Evolutionary conservation across 2,113 vertebrate genomes (phyloP).

Genomic region (Paradisaea rubra): DNA sequence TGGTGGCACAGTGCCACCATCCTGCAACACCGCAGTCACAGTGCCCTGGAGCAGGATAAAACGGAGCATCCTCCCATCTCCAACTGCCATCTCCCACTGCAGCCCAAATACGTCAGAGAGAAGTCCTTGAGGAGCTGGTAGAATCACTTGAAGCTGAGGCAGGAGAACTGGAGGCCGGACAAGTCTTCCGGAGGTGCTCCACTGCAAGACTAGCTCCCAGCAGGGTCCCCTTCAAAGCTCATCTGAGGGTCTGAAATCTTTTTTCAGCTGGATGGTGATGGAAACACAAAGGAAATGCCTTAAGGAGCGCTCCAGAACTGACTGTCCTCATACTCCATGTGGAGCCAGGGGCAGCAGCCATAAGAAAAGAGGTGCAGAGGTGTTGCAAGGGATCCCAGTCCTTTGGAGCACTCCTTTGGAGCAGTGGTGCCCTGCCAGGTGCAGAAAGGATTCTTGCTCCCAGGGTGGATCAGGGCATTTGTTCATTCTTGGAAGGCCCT

Average conservation of each 20-base stretch:
- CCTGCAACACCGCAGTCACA: accelerated
- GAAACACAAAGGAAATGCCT: background rate
- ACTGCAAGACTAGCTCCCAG: background rate
- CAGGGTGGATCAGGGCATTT: background rate
- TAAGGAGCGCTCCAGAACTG: background rate
- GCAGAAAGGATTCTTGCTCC: background rate
- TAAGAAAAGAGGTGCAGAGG: background rate
- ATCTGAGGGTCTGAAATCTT: background rate
- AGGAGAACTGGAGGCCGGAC: background rate
- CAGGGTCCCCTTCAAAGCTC: background rate
- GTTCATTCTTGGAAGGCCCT: background rate
- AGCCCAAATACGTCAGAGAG: accelerated
- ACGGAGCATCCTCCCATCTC: background rate
- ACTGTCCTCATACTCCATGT: accelerated
- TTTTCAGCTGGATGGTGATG: background rate
- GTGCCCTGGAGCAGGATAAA: background rate
- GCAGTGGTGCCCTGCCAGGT: background rate
- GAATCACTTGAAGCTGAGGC: background rate
- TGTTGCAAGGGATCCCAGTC: background rate
- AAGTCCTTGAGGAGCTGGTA: background rate
- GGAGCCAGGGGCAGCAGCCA: background rate
- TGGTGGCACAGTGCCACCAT: background rate
- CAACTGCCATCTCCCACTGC: too few species aligned
- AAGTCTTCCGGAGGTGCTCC: background rate
- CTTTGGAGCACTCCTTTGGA: background rate